Evolutionary conservation across 2,797 vertebrate species (phyloP).

Genomic region (Ceryle rudis): DNA sequence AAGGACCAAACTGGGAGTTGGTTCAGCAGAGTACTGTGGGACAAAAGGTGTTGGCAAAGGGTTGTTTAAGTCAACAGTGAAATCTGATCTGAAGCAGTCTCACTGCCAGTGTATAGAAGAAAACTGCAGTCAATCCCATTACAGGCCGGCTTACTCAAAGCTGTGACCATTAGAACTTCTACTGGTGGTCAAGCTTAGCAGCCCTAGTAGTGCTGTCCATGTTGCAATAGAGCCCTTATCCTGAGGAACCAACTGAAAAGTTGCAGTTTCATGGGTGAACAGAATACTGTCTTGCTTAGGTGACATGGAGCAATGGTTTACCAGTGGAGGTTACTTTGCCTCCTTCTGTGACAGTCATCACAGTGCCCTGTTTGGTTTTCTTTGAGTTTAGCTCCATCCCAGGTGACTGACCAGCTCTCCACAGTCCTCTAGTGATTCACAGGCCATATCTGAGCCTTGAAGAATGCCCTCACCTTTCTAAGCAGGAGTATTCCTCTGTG

Average conservation of each 20-base stretch:
- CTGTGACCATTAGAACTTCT: neutral
- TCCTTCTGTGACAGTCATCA: neutral
- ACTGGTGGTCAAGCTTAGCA: neutral
- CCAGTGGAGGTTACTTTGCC: neutral
- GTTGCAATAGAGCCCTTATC: neutral
- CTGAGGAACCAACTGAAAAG: neutral
- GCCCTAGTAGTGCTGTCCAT: neutral
- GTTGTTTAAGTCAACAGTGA: neutral
- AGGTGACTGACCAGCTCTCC: neutral
- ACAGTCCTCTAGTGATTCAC: neutral
- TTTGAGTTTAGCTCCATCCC: neutral
- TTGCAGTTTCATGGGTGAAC: neutral
- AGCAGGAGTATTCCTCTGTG: neutral
- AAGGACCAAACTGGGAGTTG: neutral
- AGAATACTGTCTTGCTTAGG: neutral
- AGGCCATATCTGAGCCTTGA: neutral
- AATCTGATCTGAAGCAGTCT: neutral
- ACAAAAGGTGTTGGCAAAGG: neutral
- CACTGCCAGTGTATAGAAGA: neutral
- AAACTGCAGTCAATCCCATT: neutral
- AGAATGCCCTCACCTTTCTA: neutral
- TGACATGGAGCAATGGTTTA: neutral
- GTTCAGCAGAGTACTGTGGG: neutral
- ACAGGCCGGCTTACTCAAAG: neutral
- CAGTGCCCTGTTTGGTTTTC: neutral